A percentile compares a stretch with the other conserved stretches of the same genome.
phyloP scores from a whole-genome alignment of 2,113 vertebrate genomes.

The Microcebus ravelobensis region DNA sequence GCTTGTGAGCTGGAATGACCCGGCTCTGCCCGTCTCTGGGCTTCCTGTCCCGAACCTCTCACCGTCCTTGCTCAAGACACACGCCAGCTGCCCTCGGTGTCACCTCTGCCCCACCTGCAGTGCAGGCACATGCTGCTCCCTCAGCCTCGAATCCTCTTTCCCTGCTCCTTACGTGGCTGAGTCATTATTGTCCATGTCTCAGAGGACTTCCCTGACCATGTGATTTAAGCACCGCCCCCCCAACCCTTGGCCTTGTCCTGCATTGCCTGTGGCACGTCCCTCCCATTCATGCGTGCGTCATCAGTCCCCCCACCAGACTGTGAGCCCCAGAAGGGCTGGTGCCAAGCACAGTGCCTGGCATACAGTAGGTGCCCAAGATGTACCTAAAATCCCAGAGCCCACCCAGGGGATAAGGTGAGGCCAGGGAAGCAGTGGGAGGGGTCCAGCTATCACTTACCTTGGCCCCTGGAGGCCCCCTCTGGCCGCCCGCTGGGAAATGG shows the following conservation, averaged over 20 bases:
- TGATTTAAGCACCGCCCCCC: not conserved
- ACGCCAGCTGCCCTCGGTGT: not conserved
- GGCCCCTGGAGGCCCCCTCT: constrained; percentile 1
- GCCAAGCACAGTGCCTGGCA: not conserved
- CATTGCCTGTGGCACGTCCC: rapidly evolving
- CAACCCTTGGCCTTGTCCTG: not conserved
- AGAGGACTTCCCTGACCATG: not conserved
- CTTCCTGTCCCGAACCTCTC: not conserved
- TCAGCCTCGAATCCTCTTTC: not conserved
- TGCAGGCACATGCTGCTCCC: not conserved
- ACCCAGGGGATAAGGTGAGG: not conserved
- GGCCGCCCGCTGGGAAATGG: not conserved
- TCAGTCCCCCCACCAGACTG: not conserved
- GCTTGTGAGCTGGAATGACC: not conserved
- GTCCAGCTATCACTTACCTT: constrained; percentile 61
- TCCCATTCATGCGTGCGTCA: rapidly evolving
- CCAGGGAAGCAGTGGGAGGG: not conserved
- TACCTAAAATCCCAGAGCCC: not conserved
- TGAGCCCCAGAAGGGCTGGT: not conserved
- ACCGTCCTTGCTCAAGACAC: not conserved
- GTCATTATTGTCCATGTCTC: not conserved
- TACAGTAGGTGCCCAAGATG: not conserved
- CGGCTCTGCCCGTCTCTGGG: not conserved
- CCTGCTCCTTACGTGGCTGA: not conserved
- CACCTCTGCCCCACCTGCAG: not conserved